These are phyloP conservation scores for Megaustenia siamemsis DNA, from an alignment of 2,888 invertebrate species.

Conservation along the genomic window DNA sequence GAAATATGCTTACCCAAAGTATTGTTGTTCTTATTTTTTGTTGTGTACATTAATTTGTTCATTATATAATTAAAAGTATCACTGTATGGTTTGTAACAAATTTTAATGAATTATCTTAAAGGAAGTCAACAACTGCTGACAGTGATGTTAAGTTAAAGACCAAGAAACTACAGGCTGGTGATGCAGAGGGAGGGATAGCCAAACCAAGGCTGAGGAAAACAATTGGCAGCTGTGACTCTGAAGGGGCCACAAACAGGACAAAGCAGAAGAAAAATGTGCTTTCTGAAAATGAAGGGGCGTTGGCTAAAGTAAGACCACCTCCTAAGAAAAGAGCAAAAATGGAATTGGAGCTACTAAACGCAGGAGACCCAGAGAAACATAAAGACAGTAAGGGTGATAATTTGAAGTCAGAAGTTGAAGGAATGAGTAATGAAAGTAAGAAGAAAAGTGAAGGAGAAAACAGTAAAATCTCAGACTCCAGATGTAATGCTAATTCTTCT, in stretches of 20 bases:
- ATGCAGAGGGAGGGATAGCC: slow-evolving; percentile 17
- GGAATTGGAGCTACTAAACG: slow-evolving; percentile 66
- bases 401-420: slow-evolving; percentile 16
- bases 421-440: neutral
- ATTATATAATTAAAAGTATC: too few relatives aligned
- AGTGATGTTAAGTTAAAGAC: slow-evolving; percentile 12
- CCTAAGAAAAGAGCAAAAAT: slow-evolving; percentile 74
- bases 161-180: slow-evolving; percentile 1
- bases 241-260: slow-evolving; percentile 11
- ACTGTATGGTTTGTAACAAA: too few relatives aligned
- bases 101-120: neutral
- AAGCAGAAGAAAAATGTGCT: slow-evolving; percentile 35
- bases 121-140: slow-evolving; percentile 6
- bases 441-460: neutral
- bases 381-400: neutral
- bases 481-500: neutral
- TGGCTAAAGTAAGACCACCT: slow-evolving; percentile 67
- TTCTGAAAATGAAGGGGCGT: slow-evolving; percentile 2
- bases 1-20: too few relatives aligned
- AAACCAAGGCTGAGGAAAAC: slow-evolving; percentile 37
- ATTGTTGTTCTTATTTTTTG: too few relatives aligned
- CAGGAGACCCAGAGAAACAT: slow-evolving; percentile 20
- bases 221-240: slow-evolving; percentile 51
- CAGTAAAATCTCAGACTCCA: neutral
- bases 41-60: too few relatives aligned